A percentile compares a stretch with the other conserved stretches of the same genome.
Evolutionary conservation across 1,140 invertebrate genomes (phyloP).

Genomic region (Babylonia areolata): DNA sequence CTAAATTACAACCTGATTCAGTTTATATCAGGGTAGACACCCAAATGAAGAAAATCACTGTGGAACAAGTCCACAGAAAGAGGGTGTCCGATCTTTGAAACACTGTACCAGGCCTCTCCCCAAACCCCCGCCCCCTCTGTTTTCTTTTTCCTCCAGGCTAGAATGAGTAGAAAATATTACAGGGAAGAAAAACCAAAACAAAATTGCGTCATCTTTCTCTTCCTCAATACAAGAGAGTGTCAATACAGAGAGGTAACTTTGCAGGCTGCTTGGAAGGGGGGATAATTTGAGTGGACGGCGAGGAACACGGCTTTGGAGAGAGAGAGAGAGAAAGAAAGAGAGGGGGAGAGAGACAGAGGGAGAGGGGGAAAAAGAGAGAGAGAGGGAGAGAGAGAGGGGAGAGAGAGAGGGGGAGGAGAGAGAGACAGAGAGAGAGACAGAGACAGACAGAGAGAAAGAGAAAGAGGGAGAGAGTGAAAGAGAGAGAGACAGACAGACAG

Average conservation of each 20-base stretch:
- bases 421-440: not conserved
- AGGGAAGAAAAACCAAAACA: no score
- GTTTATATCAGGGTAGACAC: no score
- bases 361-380: not conserved
- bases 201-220: no score
- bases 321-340: not conserved
- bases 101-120: no score
- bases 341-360: not conserved
- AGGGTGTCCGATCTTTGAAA: no score
- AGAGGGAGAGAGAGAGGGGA: not conserved
- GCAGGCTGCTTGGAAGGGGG: not conserved
- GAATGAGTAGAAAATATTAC: no score
- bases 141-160: no score
- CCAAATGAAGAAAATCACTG: no score
- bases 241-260: not conserved
- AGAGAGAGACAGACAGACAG: not conserved
- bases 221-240: constrained; percentile 7
- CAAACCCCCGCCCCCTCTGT: no score
- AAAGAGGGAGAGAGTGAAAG: not conserved
- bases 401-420: not conserved
- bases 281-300: not conserved
- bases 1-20: no score
- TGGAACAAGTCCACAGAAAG: no score
- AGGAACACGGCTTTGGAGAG: not conserved
- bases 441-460: not conserved